A percentile compares a stretch with the other conserved stretches of the same genome.
phyloP scores from a whole-genome alignment of 2,888 invertebrate genomes.

The Chymomyza caudatula region DNA sequence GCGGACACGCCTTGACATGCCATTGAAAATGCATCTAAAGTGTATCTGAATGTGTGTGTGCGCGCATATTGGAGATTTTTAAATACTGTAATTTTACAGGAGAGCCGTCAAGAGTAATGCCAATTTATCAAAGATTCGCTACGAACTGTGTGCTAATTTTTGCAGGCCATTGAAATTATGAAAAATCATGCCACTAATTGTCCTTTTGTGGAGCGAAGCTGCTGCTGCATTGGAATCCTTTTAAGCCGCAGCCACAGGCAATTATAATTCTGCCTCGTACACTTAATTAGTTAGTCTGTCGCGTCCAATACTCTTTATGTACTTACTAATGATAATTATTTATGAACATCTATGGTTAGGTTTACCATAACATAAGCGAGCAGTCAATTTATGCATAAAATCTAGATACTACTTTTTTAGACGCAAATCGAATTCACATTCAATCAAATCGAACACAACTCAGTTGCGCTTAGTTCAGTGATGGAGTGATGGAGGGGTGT shows the following conservation, averaged over 20 bases:
- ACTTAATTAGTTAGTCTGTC: not conserved
- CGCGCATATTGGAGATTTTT: constrained; percentile 69
- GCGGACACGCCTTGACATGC: constrained; percentile 18
- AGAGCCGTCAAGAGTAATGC: constrained; percentile 38
- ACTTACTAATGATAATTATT: constrained; percentile 53
- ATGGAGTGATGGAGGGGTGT: no score
- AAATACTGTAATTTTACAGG: constrained; percentile 65
- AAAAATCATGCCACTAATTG: constrained; percentile 64
- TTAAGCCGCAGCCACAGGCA: constrained; percentile 39
- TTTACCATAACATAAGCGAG: constrained; percentile 36
- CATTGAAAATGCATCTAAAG: constrained; percentile 40
- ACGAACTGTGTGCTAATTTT: constrained; percentile 50
- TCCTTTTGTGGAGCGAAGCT: constrained; percentile 17
- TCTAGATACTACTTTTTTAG: not conserved
- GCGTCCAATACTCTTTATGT: not conserved
- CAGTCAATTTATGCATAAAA: constrained; percentile 55
- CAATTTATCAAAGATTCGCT: constrained; percentile 58
- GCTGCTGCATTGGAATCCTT: constrained; percentile 50
- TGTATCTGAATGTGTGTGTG: not conserved
- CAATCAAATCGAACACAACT: no score
- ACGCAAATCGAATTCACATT: constrained; percentile 18
- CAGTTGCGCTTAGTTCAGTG: no score
- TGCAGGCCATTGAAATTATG: constrained; percentile 41
- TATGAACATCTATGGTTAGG: constrained; percentile 60
- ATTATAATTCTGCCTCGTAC: constrained; percentile 34